Base-by-base conservation (phyloP, 2,888 invertebrate genomes). In the Diarsia brunnea region DNA sequence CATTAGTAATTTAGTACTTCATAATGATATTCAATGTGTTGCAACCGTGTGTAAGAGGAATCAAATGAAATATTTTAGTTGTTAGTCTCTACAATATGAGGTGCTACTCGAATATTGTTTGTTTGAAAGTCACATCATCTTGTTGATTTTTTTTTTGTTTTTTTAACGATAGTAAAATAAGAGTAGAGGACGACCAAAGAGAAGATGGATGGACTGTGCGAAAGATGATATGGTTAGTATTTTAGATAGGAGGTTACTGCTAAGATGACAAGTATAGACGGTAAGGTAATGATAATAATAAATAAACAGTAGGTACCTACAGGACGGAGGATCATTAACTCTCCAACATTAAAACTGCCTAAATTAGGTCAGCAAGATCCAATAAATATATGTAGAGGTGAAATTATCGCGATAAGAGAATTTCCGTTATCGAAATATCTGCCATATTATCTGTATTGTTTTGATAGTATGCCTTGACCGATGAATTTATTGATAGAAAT, bases 11-110 rank as follows among this genome's bases (percentile, higher is more conserved):
- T 78, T 68, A 51, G 73, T 79, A 66, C 70, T 66, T 76, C 12
- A 47, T 72, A 78, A 86, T 86, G 38, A 71, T 81, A 81, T 76
- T 74, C 76, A 70, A 65, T 21, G 31, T 73, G 63, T 81, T 81
- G 75, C 81, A 71, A 86, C n/a, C 63, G 8, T 49, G 16, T n/a
- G 43, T 31, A 24, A 81, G 58, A 85, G 73, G 85, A 83, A 83
- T 60, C 69, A 8, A 47, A 38, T 21, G 5, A 47, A 67, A 77
- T 71, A 66, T 60, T 69, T 77, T 38, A 53, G 16, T 43, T 24
- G 21, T 84, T 79, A 68, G 73, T 70, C 16, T 73, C 19, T 43
- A 21, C 11, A 27, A 1, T 60, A 19, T n/a, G 27, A 31, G 4
- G 12, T 47, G 45, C 8, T n/a, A 47, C 2, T 47, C 8, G 12